Evolutionary conservation across 2,113 vertebrate species (phyloP).

Genomic region (Thermophis baileyi): DNA sequence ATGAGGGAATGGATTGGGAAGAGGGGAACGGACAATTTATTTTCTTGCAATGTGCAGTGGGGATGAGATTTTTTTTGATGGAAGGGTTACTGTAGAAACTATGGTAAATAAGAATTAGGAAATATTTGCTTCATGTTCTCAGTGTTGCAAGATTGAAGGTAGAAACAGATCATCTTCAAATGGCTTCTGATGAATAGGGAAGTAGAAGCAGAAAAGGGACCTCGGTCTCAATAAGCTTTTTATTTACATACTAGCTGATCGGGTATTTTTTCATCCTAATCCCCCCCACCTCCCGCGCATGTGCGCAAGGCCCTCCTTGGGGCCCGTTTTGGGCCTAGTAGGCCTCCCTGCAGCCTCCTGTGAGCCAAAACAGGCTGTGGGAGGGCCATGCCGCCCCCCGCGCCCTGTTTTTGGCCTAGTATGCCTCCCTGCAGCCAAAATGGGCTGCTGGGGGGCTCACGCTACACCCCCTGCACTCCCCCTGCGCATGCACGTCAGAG

Average conservation of each 20-base stretch:
- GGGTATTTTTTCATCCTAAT: too few species aligned
- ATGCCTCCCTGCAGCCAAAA: too few species aligned
- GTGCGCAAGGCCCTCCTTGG: too few species aligned
- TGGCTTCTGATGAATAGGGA: neutral
- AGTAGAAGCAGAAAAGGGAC: neutral
- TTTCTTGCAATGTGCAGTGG: neutral
- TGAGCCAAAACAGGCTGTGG: too few species aligned
- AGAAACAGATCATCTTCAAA: neutral
- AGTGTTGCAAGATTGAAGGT: neutral
- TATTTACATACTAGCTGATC: neutral
- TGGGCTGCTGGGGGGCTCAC: too few species aligned
- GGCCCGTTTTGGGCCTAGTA: too few species aligned
- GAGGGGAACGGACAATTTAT: neutral
- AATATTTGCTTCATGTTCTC: neutral
- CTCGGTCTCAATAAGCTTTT: neutral
- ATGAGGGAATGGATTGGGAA: neutral
- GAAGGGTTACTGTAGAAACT: neutral
- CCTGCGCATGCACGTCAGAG: too few species aligned
- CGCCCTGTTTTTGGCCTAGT: too few species aligned
- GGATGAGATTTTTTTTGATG: neutral
- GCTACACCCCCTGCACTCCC: too few species aligned
- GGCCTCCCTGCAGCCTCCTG: too few species aligned
- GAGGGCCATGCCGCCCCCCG: too few species aligned
- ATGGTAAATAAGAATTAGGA: neutral
- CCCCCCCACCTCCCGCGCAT: too few species aligned